Percentiles rank a stretch among this genome's conserved stretches.
Evolutionary conservation across 2,113 vertebrate genomes (phyloP).

Genomic region (Passer montanus): DNA sequence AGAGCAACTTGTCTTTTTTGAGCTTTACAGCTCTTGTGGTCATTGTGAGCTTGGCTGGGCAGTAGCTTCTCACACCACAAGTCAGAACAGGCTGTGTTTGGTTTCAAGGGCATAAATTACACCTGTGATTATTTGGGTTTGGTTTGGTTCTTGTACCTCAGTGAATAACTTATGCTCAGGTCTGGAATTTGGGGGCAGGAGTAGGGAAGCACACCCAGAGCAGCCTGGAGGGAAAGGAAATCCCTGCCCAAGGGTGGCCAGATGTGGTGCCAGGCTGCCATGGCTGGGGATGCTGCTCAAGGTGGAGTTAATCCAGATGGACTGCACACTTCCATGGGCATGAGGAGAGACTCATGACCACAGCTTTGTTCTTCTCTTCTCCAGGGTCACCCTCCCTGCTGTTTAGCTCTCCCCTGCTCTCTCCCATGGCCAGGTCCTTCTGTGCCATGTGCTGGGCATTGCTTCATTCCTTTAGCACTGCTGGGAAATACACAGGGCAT

Average conservation of each 20-base stretch:
- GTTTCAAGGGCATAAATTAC: neutral
- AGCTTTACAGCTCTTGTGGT: neutral
- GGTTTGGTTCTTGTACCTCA: neutral
- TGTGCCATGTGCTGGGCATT: neutral
- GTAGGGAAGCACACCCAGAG: neutral
- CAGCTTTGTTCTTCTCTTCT: neutral
- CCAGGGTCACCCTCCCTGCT: neutral
- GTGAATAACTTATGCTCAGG: neutral
- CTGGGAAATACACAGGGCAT: neutral
- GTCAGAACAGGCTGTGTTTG: neutral
- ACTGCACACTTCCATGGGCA: accelerated
- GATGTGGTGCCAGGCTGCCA: neutral
- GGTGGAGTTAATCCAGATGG: accelerated
- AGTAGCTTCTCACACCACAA: neutral
- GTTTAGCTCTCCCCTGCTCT: neutral
- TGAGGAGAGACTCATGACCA: neutral
- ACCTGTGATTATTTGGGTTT: neutral
- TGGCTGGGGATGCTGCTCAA: neutral
- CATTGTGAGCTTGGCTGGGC: neutral
- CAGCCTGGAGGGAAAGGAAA: neutral
- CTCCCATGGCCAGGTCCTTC: neutral
- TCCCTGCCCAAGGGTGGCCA: neutral
- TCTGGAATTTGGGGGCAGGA: accelerated
- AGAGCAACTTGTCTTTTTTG: neutral
- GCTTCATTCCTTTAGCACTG: neutral